These are phyloP conservation scores for Fistularia tabacaria DNA, from an alignment of 2,797 vertebrate species.

Conservation along the genomic window DNA sequence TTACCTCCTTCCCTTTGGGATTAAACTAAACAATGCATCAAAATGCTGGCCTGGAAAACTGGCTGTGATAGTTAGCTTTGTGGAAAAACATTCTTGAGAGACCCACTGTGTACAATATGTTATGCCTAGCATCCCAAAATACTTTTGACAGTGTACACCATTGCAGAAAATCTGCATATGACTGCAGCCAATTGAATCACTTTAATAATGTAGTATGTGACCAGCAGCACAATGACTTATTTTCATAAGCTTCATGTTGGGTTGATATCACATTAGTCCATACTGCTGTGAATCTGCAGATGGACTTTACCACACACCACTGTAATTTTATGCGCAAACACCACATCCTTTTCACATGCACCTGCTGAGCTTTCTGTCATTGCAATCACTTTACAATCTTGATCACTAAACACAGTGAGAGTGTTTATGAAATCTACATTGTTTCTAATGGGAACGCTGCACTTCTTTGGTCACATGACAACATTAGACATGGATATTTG, in stretches of 20 bases:
- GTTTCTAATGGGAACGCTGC: conserved; percentile 47
- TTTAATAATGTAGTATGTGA: conserved; percentile 45
- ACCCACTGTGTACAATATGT: conserved; percentile 27
- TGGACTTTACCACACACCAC: conserved; percentile 1
- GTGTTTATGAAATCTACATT: conserved; percentile 37
- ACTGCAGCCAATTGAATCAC: conserved; percentile 30
- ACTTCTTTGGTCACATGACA: conserved; percentile 55
- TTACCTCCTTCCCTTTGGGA: conserved; percentile 53
- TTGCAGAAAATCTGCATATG: conserved; percentile 42
- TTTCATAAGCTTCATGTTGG: conserved; percentile 25
- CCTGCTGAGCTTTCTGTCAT: neutral
- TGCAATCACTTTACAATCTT: no score
- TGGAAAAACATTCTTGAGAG: conserved; percentile 32
- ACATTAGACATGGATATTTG: conserved; percentile 55
- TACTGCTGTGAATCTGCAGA: conserved; percentile 20
- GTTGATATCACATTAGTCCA: conserved; percentile 7
- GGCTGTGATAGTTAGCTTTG: conserved; percentile 51
- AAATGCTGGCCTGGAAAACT: conserved; percentile 46
- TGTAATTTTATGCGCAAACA: conserved; percentile 1
- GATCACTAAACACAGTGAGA: neutral
- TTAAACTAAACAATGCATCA: conserved; percentile 64
- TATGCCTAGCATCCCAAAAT: conserved; percentile 26
- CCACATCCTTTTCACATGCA: neutral
- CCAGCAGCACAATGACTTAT: conserved; percentile 27
- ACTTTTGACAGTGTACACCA: conserved; percentile 27